Evolutionary conservation across 2,113 vertebrate genomes (phyloP), one percentile per base, ranked within the genome.

Genomic region (Eulemur rufifrons): DNA sequence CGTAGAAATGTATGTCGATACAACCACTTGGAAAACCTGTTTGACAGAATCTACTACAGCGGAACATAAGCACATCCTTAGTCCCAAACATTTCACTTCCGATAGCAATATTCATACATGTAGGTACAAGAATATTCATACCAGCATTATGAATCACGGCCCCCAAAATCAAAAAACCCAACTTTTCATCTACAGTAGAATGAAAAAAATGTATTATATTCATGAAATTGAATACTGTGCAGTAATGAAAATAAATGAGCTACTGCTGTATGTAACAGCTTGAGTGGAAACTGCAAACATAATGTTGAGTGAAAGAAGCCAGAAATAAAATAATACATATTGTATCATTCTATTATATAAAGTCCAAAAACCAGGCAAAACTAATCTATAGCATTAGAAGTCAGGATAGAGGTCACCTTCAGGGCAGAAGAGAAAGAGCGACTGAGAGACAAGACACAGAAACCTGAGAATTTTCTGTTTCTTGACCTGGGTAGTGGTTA

Each of bases 151-250:
- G 32, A 68, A 82, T 86, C 68, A 89, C 5, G 34, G 18, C 29
- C 27, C 56, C 27, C 69, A 63, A 87, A 71, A 39, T 95, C 39
- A 88, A 87, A 88, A 18, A 94, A 45, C n/a, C 18, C 61, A 80
- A 73, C 59, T 84, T 37, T 68, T 92, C 34, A 52, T 52, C 12
- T 59, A 66, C 45, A 20, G 54, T 74, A 32, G 37, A 86, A 81
- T 74, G 7, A 92, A 90, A 82, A 54, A 86, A 23, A 52, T 74
- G 2, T n/a, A 64, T 20, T 77, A 37, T 20, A 81, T 29, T 82
- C n/a, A 86, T 81, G 42, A 90, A 86, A 90, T 86, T 66, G n/a
- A 74, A 86, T 80, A 80, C 80, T 74, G n/a, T 14, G n/a, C 27
- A 74, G 39, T 78, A 77, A 68, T 42, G 29, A 68, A 88, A 83